These are phyloP conservation scores for Actinia equina DNA, from an alignment of 64 coral and sea anemone genomes.

Conservation along the genomic window DNA sequence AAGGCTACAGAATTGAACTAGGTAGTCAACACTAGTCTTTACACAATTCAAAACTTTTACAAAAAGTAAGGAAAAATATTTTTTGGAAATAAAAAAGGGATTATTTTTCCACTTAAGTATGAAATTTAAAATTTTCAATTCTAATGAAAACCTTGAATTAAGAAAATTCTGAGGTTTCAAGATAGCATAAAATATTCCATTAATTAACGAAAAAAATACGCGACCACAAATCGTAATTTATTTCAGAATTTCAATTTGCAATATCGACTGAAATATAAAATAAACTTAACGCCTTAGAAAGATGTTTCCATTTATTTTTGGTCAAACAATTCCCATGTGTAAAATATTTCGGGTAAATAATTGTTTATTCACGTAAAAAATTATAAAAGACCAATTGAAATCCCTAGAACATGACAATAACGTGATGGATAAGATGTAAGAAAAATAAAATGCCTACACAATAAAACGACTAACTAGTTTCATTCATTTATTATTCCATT, in stretches of 20 bases:
- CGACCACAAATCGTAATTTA: too few relatives aligned
- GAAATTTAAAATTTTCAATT: background rate
- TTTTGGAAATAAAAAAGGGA: background rate
- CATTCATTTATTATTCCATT: background rate
- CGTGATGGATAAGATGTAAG: background rate
- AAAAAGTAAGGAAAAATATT: too few relatives aligned
- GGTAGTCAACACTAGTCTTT: background rate
- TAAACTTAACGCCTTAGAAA: background rate
- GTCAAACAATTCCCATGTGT: background rate
- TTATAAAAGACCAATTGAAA: background rate
- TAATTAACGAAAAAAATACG: background rate
- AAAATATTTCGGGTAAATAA: background rate
- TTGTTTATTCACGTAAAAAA: background rate
- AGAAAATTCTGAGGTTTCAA: background rate
- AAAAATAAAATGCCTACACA: background rate
- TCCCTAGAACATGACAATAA: background rate
- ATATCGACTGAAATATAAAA: background rate
- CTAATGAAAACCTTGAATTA: background rate
- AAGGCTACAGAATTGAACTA: background rate
- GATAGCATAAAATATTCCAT: background rate
- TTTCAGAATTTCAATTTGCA: background rate
- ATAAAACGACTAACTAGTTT: background rate
- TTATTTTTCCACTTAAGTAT: too few relatives aligned
- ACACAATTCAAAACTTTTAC: too few relatives aligned
- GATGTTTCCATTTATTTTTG: background rate